Evolutionary conservation across 2,797 vertebrate species (phyloP).

Genomic region (Typhlichthys eigenmanni): DNA sequence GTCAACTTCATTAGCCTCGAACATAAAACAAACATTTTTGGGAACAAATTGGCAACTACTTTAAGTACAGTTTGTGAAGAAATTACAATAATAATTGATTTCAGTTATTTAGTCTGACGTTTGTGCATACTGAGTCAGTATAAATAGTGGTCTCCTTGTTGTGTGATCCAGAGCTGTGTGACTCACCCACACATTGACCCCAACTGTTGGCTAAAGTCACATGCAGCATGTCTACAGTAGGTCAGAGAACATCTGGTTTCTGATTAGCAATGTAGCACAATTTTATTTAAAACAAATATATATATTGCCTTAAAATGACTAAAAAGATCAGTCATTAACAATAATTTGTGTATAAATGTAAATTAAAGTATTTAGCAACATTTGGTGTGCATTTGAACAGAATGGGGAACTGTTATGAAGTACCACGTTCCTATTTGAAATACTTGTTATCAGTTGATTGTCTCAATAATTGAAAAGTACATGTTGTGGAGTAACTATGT

Average conservation of each 20-base stretch:
- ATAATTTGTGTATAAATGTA: constrained; percentile 66
- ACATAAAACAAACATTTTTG: constrained; percentile 16
- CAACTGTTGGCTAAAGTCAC: constrained; percentile 32
- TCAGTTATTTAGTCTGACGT: constrained; percentile 30
- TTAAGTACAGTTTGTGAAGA: constrained; percentile 10
- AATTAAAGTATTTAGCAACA: constrained; percentile 56
- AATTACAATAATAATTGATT: constrained; percentile 38
- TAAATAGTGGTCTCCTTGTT: constrained; percentile 8
- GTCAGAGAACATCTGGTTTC: constrained; percentile 37
- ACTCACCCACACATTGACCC: constrained; percentile 24
- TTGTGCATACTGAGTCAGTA: constrained; percentile 11
- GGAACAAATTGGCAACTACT: constrained; percentile 22
- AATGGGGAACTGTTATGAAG: constrained; percentile 55
- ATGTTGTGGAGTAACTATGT: constrained; percentile 34
- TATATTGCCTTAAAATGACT: constrained; percentile 67
- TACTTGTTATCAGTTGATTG: not conserved
- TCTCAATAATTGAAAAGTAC: constrained; percentile 23
- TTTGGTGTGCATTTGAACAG: constrained; percentile 55
- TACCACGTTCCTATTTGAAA: constrained; percentile 16
- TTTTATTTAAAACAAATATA: constrained; percentile 16
- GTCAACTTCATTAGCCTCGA: constrained; percentile 17
- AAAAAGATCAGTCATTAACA: constrained; percentile 51
- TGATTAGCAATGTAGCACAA: constrained; percentile 64
- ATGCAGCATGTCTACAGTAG: constrained; percentile 23
- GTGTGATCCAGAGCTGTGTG: constrained; percentile 19